Base-by-base conservation (phyloP, 2,113 vertebrate species). In the Charadrius vociferus region DNA sequence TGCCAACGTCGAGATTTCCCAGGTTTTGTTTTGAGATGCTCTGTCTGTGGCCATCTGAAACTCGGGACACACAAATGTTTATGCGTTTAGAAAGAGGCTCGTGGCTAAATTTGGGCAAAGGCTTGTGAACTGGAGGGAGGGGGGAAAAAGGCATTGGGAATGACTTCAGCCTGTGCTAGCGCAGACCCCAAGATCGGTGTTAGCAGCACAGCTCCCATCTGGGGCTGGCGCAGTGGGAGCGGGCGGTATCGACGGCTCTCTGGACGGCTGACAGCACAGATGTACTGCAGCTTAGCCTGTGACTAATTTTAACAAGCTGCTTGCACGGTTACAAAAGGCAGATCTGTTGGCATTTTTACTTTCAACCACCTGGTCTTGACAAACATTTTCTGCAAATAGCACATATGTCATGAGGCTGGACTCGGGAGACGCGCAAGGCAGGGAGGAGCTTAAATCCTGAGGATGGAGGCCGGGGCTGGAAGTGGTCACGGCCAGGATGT, bases 271-370 rank as follows among this genome's bases (percentile, higher is more conserved):
- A 98, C 97, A 98, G 88, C 95, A 79, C 98, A 98, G 96, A 97
- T 96, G 96, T 67, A 39, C 95, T 73, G 82, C 96, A 96, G 95
- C 77, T 88, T 52, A 71, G 62, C 62, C 91, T 82, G 75, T 45
- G 95, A 96, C 97, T 98, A 94, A 98, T 77, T 65, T 96, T 95
- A 96, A 98, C 95, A 95, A 92, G 97, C 97, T 97, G 95, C 84
- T 73, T 32, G 79, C 92, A 94, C 17, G 7, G 86, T 96, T 96
- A 96, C 96, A 94, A 97, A 95, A 96, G 88, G 95, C 94, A 89
- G 80, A 97, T 96, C 96, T 94, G 92, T 16, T 97, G 93, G 90
- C 96, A 95, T 97, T 95, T 97, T 97, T 93, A 87, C 96, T 97
- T 94, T 92, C 91, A 97, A 78, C 89, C 97, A 94, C 98, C 96